A percentile compares a stretch with the other conserved stretches of the same genome.
These are phyloP conservation scores for Melanerpes aurifrons DNA, from an alignment of 2,113 vertebrate species.

Conservation along the genomic window DNA sequence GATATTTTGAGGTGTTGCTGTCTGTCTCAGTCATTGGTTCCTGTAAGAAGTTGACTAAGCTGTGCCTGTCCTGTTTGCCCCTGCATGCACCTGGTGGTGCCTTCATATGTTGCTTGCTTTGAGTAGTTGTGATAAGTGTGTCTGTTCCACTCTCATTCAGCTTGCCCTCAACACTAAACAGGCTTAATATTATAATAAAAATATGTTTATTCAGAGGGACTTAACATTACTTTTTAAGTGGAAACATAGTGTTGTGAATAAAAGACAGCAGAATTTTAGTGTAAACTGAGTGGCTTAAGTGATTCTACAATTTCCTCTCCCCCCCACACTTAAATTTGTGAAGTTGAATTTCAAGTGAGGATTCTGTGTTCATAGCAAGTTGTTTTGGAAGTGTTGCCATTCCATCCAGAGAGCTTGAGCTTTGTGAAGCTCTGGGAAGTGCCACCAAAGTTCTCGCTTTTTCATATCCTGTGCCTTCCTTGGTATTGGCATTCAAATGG, in stretches of 20 bases:
- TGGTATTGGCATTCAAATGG: background rate
- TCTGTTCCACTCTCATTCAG: background rate
- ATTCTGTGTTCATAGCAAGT: background rate
- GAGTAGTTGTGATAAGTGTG: background rate
- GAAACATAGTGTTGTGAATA: fast-evolving
- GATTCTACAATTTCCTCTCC: background rate
- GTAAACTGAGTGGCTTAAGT: background rate
- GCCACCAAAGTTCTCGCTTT: background rate
- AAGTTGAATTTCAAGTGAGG: background rate
- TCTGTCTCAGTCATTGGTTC: background rate
- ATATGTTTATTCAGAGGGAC: background rate
- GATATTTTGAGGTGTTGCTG: background rate
- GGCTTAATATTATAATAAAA: background rate
- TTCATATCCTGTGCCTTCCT: fast-evolving
- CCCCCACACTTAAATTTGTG: background rate
- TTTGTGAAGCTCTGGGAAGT: background rate
- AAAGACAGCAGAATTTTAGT: background rate
- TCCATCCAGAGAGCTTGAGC: fast-evolving
- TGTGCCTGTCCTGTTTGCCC: background rate
- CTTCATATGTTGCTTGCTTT: background rate
- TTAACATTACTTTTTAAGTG: background rate
- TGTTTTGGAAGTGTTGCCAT: background rate
- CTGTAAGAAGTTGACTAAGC: background rate
- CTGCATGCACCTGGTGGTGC: fast-evolving
- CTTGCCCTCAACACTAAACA: background rate